phyloP scores from a whole-genome alignment of 64 coral and sea anemone genomes.

The Dendrophyllia cribrosa region DNA sequence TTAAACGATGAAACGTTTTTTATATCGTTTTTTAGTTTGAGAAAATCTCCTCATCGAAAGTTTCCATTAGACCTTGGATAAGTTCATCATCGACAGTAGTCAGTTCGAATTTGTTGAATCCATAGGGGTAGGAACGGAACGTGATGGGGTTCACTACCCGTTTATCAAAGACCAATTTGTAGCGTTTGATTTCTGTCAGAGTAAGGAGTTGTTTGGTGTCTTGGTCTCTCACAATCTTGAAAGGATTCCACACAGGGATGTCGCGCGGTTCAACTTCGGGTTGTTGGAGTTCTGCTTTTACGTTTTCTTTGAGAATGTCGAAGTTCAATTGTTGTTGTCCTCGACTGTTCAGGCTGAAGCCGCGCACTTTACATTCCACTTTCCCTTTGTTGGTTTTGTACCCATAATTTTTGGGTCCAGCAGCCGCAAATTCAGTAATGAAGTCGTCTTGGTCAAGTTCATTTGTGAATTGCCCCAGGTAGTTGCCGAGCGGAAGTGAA shows the following conservation, averaged over 20 bases:
- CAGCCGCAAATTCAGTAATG: conserved; percentile 17
- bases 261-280: background rate
- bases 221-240: background rate
- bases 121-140: background rate
- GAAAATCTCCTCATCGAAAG: too few relatives aligned
- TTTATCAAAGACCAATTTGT: background rate
- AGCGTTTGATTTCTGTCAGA: background rate
- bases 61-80: too few relatives aligned
- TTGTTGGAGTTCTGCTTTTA: background rate
- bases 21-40: too few relatives aligned
- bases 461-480: conserved; percentile 28
- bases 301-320: background rate
- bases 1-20: too few relatives aligned
- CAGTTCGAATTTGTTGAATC: background rate
- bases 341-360: background rate
- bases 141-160: background rate
- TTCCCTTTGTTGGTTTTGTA: background rate
- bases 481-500: background rate
- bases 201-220: background rate
- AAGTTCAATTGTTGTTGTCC: background rate
- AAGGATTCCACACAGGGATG: background rate
- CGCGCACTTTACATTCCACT: background rate
- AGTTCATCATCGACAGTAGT: too few relatives aligned
- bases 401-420: background rate
- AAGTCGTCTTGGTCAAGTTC: conserved; percentile 4